Percentiles rank a stretch among this genome's conserved stretches.
These are phyloP conservation scores for Xylota segnis DNA, from an alignment of 2,888 invertebrate genomes.

Conservation along the genomic window DNA sequence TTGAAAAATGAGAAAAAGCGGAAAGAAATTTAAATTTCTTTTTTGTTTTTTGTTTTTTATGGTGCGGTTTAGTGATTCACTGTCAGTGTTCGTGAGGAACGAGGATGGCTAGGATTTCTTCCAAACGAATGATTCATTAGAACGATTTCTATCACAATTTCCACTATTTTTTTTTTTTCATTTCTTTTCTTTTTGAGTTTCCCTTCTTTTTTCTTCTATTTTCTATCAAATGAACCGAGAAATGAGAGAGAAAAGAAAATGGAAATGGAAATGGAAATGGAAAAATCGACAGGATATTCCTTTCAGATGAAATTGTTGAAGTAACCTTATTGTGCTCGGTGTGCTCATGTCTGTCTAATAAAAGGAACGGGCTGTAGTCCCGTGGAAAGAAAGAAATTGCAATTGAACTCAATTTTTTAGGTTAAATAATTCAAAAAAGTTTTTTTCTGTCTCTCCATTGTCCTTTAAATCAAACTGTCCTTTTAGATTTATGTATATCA, in stretches of 20 bases:
- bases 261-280: not conserved
- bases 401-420: not conserved
- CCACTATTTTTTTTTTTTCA: conserved; percentile 27
- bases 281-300: not conserved
- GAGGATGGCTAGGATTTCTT: conserved; percentile 26
- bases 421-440: not conserved
- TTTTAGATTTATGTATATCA: too few relatives aligned
- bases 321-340: not conserved
- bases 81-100: not conserved
- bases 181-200: not conserved
- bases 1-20: not conserved
- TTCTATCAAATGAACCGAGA: conserved; percentile 15
- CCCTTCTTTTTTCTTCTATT: not conserved
- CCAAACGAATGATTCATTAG: conserved; percentile 44
- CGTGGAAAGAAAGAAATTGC: not conserved
- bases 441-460: not conserved
- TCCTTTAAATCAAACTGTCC: too few relatives aligned
- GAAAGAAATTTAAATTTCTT: not conserved
- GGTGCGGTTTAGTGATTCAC: conserved; percentile 9
- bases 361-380: not conserved
- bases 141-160: conserved; percentile 53
- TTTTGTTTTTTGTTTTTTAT: too few relatives aligned
- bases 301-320: not conserved
- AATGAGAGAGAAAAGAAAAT: not conserved
- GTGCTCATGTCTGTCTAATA: not conserved